Evolutionary conservation across 2,888 invertebrate species (phyloP).

Genomic region (Lithophane socia): DNA sequence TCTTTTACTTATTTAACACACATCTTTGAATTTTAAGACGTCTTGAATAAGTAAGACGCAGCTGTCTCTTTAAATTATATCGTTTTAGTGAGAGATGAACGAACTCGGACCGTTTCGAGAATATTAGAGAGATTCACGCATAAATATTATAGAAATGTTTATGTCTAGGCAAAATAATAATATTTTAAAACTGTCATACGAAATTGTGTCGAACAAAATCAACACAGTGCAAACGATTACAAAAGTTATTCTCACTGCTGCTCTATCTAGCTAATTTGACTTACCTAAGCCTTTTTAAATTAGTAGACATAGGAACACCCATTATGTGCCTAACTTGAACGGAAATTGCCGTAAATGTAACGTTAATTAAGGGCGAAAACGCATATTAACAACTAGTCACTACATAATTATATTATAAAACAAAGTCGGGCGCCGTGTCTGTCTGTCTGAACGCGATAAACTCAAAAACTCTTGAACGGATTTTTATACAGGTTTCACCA

Average conservation of each 20-base stretch:
- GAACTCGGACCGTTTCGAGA: not conserved
- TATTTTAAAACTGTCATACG: not conserved
- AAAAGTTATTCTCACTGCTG: not conserved
- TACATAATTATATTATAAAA: too few relatives aligned
- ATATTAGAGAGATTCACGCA: not conserved
- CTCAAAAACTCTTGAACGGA: too few relatives aligned
- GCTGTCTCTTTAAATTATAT: not conserved
- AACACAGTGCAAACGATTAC: not conserved
- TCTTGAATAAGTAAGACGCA: slow-evolving; percentile 1
- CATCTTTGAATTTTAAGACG: slow-evolving; percentile 15
- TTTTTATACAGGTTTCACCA: too few relatives aligned
- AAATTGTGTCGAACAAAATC: not conserved
- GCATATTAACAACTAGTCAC: not conserved
- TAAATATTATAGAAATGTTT: not conserved
- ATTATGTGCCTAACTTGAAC: not conserved
- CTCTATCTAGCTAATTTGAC: not conserved
- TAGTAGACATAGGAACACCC: too few relatives aligned
- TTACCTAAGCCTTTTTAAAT: not conserved
- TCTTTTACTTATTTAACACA: slow-evolving; percentile 23
- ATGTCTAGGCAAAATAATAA: not conserved
- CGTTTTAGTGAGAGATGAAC: not conserved
- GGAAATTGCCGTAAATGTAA: not conserved
- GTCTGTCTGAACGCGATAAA: too few relatives aligned
- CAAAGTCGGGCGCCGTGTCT: too few relatives aligned
- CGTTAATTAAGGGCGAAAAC: not conserved